These are phyloP conservation scores for Drosophila ohnishii DNA, from an alignment of 1,140 invertebrate genomes.

Conservation along the genomic window DNA sequence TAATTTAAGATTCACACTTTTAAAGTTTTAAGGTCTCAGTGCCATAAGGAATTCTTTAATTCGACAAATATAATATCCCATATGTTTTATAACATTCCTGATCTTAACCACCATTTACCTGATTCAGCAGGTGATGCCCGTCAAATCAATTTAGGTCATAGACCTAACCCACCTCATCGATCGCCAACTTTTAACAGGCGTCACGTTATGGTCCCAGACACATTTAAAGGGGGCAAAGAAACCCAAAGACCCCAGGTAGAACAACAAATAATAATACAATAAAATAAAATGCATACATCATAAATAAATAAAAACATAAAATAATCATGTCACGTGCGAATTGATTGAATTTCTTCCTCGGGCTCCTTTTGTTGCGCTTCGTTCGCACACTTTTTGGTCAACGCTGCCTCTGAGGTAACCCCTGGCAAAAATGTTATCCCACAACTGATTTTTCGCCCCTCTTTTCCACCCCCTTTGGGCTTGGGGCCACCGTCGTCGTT, in stretches of 20 bases:
- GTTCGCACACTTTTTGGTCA: conserved; percentile 35
- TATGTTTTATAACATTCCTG: background rate
- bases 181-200: conserved; percentile 19
- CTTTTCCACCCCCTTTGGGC: too few species aligned
- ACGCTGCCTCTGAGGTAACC: conserved; percentile 10
- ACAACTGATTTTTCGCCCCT: background rate
- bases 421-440: background rate
- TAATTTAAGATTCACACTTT: background rate
- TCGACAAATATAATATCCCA: background rate
- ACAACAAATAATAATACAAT: conserved; percentile 46
- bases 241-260: conserved; percentile 17
- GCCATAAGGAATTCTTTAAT: too few species aligned
- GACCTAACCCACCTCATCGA: conserved; percentile 10
- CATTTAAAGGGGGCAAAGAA: conserved; percentile 27
- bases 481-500: conserved; percentile 50
- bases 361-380: conserved; percentile 57
- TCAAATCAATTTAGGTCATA: background rate
- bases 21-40: background rate
- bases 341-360: conserved; percentile 72
- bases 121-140: background rate
- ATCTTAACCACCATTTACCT: background rate
- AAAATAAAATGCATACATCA: conserved; percentile 67
- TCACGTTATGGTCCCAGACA: conserved; percentile 34
- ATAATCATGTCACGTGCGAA: conserved; percentile 79
- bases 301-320: conserved; percentile 77